Percentiles rank a stretch among this genome's conserved stretches.
Conservation (phyloP, 2,888 invertebrate genomes). For the Eledona agricola region DNA sequence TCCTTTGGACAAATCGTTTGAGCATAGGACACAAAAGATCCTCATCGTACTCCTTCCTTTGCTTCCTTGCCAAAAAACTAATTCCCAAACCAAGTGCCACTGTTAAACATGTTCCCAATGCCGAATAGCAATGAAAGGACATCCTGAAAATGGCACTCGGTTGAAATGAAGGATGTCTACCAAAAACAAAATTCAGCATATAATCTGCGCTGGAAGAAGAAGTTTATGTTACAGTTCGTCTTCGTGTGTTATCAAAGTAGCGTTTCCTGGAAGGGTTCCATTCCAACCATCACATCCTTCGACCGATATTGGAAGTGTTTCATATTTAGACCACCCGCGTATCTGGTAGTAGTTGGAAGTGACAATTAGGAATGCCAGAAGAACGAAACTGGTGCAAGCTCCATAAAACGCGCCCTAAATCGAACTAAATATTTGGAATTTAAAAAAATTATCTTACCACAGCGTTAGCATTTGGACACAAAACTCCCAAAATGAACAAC, state of each 20-base stretch:
- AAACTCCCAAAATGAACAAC: not conserved
- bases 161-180: conserved; percentile 2
- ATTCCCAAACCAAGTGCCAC: conserved; percentile 44
- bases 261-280: not conserved
- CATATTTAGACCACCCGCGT: conserved; percentile 39
- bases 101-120: conserved; percentile 41
- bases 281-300: too few species aligned
- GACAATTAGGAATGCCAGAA: conserved; percentile 38
- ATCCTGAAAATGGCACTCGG: conserved; percentile 43
- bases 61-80: conserved; percentile 43
- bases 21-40: conserved; percentile 47
- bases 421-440: not conserved
- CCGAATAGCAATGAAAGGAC: conserved; percentile 49
- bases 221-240: not conserved
- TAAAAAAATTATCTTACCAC: not conserved
- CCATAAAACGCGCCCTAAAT: conserved; percentile 3
- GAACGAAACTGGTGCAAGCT: conserved; percentile 33
- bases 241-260: too few species aligned
- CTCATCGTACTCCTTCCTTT: conserved; percentile 41
- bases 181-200: not conserved
- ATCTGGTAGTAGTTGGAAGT: conserved; percentile 46
- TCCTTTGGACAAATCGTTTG: too few species aligned
- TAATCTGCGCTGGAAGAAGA: not conserved
- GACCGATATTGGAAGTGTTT: conserved; percentile 34
- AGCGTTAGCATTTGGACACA: not conserved